Evolutionary conservation across 2,113 vertebrate genomes (phyloP).

Genomic region (Leiothrix lutea): DNA sequence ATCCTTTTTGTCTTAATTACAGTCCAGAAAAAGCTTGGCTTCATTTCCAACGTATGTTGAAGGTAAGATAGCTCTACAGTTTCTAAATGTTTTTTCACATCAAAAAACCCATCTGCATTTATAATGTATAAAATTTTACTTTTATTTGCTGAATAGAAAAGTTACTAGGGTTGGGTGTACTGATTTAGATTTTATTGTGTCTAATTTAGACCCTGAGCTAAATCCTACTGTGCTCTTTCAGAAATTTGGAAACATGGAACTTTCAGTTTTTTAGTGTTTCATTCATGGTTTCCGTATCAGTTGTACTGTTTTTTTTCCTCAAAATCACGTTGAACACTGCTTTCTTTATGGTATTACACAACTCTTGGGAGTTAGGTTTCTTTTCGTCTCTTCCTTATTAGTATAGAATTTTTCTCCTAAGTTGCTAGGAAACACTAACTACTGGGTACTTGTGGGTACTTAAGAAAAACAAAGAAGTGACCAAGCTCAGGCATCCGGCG

Average conservation of each 20-base stretch:
- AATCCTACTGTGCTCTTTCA: neutral
- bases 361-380: neutral
- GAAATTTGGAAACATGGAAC: neutral
- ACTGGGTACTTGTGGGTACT: neutral
- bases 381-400: neutral
- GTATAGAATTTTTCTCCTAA: neutral
- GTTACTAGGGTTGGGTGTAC: neutral
- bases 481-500: neutral
- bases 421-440: neutral
- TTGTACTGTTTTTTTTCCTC: neutral
- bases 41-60: constrained; percentile 97
- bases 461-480: neutral
- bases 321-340: neutral
- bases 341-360: neutral
- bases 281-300: neutral
- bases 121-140: neutral
- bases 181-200: neutral
- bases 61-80: constrained; percentile 81
- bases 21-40: constrained; percentile 93
- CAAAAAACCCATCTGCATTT: fast-evolving
- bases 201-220: neutral
- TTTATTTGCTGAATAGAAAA: neutral
- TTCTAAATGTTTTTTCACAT: neutral
- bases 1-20: constrained; percentile 76
- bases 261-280: neutral